Base-by-base conservation (phyloP, 2,113 vertebrate species). In the Alosa alosa region DNA sequence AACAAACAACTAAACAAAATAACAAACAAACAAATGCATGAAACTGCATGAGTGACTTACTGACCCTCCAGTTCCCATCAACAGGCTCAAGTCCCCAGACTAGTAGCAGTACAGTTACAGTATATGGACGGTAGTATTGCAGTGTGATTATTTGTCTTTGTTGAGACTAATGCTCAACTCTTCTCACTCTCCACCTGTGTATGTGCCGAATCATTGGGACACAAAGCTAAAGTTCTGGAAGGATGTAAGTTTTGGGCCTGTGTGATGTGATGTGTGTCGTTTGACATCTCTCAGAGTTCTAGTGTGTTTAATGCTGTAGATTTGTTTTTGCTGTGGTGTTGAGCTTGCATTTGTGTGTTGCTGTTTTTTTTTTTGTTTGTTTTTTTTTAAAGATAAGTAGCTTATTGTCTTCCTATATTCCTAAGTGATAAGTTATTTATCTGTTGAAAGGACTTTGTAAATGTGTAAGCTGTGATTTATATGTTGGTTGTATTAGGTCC, bases 161-260 rank as follows among this genome's bases (percentile, higher is more conserved):
- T 90, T 94, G 91, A 90, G 90, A 95, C 96, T 99, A 98, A 98
- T 92, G 93, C 94, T 88, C 91, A 84, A 87, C 96, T 89, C 60
- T 4, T 88, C 72, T 88, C 50, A 83, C 84, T 83, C 86, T 92
- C 88, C 92, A 90, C 90, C 92, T 83, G 90, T 91, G 89, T 97
- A 94, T 92, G 94, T 94, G 96, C 94, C 96, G 94, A 94, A 93
- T 96, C 95, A 96, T 91, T 95, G 93, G 95, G 96, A 94, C 93
- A 93, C 90, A 57, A 97, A 99, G 97, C 97, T 95, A 98, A 98
- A 97, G 96, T 99, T 93, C 97, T 99, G 96, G 96, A 98, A 95
- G 97, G 98, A 97, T 97, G 98, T 99, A 99, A 99, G 98, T 99
- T 57, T 89, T 82, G 84, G 85, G 81, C 45, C 8, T 72, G 44